Evolutionary conservation across 2,888 invertebrate species (phyloP).

Genomic region (Teleogryllus oceanicus): DNA sequence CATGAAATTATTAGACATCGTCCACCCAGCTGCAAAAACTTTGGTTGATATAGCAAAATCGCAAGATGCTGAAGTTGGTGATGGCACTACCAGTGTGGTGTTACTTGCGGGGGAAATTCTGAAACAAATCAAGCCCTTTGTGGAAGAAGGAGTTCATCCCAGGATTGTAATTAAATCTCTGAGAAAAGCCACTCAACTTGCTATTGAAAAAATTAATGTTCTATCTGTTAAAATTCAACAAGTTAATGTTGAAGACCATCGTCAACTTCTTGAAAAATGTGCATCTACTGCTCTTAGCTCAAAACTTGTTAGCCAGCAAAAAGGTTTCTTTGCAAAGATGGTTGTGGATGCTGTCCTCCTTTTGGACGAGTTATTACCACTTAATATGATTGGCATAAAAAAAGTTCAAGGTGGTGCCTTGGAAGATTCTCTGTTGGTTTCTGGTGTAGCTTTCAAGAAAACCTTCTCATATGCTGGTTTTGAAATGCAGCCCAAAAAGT

Average conservation of each 20-base stretch:
- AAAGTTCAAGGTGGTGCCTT: constrained; percentile 69
- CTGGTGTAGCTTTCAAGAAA: constrained; percentile 98
- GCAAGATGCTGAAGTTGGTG: constrained; percentile 98
- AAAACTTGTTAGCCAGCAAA: constrained; percentile 93
- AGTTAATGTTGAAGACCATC: constrained; percentile 58
- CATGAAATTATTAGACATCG: constrained; percentile 93
- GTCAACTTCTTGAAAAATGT: constrained; percentile 75
- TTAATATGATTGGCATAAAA: constrained; percentile 99
- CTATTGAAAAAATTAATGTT: constrained; percentile 76
- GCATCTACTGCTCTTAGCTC: constrained; percentile 96
- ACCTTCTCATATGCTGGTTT: constrained; percentile 99
- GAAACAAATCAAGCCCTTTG: constrained; percentile 88
- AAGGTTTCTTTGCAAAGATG: constrained; percentile 93
- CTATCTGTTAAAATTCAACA: constrained; percentile 77
- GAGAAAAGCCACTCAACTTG: constrained; percentile 76
- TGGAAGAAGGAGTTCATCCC: constrained; percentile 96
- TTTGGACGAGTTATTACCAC: constrained; percentile 82
- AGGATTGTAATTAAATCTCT: constrained; percentile 87
- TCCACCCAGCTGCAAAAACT: constrained; percentile 97
- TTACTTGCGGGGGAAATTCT: constrained; percentile 92
- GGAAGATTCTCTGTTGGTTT: constrained; percentile 81
- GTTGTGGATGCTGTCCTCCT: constrained; percentile 95
- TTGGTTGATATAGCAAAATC: constrained; percentile 98
- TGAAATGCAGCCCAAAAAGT: constrained; percentile 98
- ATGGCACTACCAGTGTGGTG: constrained; percentile 97